Base-by-base conservation (phyloP, 2,113 vertebrate species). In the Mus spicilegus region DNA sequence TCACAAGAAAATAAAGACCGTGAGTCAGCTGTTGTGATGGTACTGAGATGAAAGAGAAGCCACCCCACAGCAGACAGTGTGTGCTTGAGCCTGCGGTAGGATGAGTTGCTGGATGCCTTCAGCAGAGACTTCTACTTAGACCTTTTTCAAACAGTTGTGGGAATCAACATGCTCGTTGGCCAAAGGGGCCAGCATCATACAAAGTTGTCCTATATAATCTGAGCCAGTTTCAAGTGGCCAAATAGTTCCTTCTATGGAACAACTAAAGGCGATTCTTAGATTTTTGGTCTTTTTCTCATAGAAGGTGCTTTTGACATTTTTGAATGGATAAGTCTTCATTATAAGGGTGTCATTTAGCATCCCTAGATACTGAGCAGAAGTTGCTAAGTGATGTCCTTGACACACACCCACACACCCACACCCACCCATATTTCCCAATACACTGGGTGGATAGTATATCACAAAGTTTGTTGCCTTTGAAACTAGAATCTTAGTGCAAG, bases 1-100 rank as follows among this genome's bases (percentile, higher is more conserved):
- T 93, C 51, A 46, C 56, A 24, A 87, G 80, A 51, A 90, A 87
- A 95, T 24, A 61, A 72, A 95, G 70, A 70, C 61, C 89, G 26
- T 93, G 86, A 54, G 33, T 94, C 39, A 73, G 56, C 54, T 75
- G 12, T 90, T 54, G n/a, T 84, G 28, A 70, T 14, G 22, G 63
- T 16, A 39, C 0, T 33, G 75, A 77, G 70, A 81, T 36, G 69
- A 93, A 92, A 95, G 39, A 85, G 85, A 89, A 96, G 76, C 51
- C 76, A 28, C 28, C 19, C 78, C 36, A 89, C 33, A 69, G 56
- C 88, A 70, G 30, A 82, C 49, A 82, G 42, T 0, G 7, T 82
- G 36, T 51, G 7, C 39, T n/a, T 36, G 39, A 89, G 19, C 36
- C 24, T 51, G 46, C 0, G 5, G 67, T 86, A 39, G 20, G 1